These are phyloP conservation scores for Gryllus bimaculatus DNA, from an alignment of 1,140 invertebrate genomes.

Conservation along the genomic window DNA sequence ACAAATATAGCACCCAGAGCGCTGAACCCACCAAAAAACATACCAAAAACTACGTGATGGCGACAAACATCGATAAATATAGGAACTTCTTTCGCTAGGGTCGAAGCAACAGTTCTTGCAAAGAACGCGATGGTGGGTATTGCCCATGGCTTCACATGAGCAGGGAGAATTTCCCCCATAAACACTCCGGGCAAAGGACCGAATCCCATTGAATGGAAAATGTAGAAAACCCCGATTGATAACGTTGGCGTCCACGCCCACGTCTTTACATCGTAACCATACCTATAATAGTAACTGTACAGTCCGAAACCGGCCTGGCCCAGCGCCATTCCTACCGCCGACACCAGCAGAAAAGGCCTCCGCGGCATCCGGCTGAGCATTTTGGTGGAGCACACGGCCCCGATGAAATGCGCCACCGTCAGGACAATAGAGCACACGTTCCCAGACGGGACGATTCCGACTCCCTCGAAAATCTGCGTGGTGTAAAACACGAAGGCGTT, in stretches of 20 bases:
- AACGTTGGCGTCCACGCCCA: not conserved
- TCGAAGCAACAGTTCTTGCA: not conserved
- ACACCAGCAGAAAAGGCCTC: not conserved
- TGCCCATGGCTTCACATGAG: not conserved
- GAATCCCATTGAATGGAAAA: not conserved
- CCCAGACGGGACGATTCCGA: not conserved
- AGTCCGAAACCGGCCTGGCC: not conserved
- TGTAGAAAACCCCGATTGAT: not conserved
- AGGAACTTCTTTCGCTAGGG: not conserved
- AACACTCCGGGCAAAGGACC: not conserved
- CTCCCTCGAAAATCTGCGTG: not conserved
- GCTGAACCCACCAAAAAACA: not conserved
- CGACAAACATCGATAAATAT: not conserved
- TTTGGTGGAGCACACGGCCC: not conserved
- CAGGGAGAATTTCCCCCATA: not conserved
- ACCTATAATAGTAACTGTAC: not conserved
- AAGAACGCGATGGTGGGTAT: not conserved
- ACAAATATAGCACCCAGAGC: not conserved
- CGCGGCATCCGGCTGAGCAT: not conserved
- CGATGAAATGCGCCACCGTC: not conserved
- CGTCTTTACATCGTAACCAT: too few species aligned
- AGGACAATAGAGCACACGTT: not conserved
- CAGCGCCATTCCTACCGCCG: not conserved
- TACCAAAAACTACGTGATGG: not conserved
- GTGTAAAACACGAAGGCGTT: not conserved